Conservation (phyloP, 1,140 invertebrate genomes). For the Drosophila persimilis region DNA sequence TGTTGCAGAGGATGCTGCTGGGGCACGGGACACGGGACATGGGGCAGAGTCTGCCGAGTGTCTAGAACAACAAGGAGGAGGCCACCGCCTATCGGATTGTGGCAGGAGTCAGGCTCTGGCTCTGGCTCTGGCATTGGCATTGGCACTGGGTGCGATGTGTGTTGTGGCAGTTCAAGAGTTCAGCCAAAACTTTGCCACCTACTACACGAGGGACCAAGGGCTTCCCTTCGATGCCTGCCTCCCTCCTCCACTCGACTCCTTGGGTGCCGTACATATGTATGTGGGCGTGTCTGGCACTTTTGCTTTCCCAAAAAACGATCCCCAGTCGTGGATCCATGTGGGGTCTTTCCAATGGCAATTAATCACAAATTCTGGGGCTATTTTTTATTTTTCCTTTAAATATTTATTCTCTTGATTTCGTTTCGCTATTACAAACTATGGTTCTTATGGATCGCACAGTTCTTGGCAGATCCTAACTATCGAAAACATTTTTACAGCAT, state of each 20-base stretch:
- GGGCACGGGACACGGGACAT: no score
- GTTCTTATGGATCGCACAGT: conserved; percentile 27
- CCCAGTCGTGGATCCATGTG: conserved; percentile 7
- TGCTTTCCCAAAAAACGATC: conserved; percentile 22
- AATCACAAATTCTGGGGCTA: conserved; percentile 44
- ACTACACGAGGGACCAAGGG: conserved; percentile 12
- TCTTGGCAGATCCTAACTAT: conserved; percentile 25
- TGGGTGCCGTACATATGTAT: conserved; percentile 1
- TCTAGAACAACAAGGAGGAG: conserved; percentile 45
- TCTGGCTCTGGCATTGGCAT: no score
- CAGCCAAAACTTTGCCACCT: conserved; percentile 50
- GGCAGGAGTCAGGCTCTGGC: conserved; percentile 14
- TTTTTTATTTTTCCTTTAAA: conserved; percentile 25
- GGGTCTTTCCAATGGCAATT: conserved; percentile 34
- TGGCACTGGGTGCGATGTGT: conserved; percentile 17
- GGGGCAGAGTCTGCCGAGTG: conserved; percentile 31
- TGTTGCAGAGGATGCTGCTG: background rate
- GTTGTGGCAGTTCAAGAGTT: conserved; percentile 57
- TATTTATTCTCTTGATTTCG: conserved; percentile 69
- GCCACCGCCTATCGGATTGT: conserved; percentile 33
- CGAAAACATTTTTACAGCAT: conserved; percentile 61
- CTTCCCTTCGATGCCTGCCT: background rate
- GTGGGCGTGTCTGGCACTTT: conserved; percentile 59
- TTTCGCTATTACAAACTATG: conserved; percentile 73
- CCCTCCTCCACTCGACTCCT: background rate